Conservation (phyloP, 2,113 vertebrate genomes). For the Stercorarius parasiticus region DNA sequence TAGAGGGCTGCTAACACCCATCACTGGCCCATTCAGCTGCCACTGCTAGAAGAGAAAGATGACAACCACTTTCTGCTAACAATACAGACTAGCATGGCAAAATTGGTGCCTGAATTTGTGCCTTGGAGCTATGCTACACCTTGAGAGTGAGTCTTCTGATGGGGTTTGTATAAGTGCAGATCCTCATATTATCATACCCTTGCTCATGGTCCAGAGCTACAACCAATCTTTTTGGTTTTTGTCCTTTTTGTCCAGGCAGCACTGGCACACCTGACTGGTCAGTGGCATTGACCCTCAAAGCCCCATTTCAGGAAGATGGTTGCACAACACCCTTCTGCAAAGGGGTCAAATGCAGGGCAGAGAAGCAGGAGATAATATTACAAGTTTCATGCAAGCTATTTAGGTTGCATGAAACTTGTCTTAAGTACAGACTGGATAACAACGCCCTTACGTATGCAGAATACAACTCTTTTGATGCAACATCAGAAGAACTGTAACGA, state of each 20-base stretch:
- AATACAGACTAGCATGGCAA: background rate
- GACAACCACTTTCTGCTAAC: background rate
- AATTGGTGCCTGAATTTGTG: background rate
- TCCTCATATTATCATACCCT: background rate
- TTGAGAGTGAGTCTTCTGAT: background rate
- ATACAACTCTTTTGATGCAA: background rate
- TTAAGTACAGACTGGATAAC: background rate
- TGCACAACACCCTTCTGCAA: background rate
- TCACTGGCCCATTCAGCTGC: background rate
- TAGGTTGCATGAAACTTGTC: background rate
- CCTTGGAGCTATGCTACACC: background rate
- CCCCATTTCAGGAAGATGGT: background rate
- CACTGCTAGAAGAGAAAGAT: background rate
- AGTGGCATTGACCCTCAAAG: background rate
- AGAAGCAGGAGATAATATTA: background rate
- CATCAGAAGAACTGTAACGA: background rate
- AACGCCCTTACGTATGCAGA: rapidly evolving
- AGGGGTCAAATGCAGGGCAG: background rate
- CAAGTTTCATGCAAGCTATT: background rate
- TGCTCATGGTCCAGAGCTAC: background rate
- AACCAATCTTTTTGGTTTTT: background rate
- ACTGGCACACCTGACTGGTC: background rate
- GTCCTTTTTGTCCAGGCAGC: background rate
- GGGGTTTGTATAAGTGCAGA: background rate
- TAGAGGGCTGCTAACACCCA: background rate